Percentiles rank a stretch among this genome's conserved stretches.
These are phyloP conservation scores for Craseonycteris thonglongyai DNA, from an alignment of 2,113 vertebrate genomes.

Conservation along the genomic window DNA sequence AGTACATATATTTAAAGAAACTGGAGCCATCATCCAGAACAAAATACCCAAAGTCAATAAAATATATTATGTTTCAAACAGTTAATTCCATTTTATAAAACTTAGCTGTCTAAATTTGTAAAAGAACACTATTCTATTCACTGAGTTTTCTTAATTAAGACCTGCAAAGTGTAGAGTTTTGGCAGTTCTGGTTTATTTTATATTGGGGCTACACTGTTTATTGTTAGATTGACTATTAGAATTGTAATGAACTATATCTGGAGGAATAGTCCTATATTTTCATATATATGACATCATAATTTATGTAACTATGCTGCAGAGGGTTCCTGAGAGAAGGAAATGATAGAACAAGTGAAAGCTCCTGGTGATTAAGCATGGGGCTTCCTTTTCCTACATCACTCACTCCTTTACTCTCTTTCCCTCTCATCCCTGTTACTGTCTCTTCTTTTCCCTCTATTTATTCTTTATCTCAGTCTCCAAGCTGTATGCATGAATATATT, in stretches of 20 bases:
- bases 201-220: background rate
- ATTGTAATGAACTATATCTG: background rate
- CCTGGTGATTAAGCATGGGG: background rate
- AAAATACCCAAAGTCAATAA: background rate
- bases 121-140: background rate
- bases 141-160: background rate
- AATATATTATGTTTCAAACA: background rate
- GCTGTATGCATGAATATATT: background rate
- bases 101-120: background rate
- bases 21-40: background rate
- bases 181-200: background rate
- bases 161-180: background rate
- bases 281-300: background rate
- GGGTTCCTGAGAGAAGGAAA: background rate
- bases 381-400: background rate
- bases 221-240: background rate
- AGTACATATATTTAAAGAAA: background rate
- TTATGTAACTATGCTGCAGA: background rate
- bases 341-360: background rate
- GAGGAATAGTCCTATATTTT: background rate
- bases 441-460: background rate
- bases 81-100: background rate
- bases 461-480: background rate
- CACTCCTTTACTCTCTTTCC: background rate
- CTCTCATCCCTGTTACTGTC: background rate